Conservation (phyloP, 1,140 invertebrate species). For the Magallana angulata region DNA sequence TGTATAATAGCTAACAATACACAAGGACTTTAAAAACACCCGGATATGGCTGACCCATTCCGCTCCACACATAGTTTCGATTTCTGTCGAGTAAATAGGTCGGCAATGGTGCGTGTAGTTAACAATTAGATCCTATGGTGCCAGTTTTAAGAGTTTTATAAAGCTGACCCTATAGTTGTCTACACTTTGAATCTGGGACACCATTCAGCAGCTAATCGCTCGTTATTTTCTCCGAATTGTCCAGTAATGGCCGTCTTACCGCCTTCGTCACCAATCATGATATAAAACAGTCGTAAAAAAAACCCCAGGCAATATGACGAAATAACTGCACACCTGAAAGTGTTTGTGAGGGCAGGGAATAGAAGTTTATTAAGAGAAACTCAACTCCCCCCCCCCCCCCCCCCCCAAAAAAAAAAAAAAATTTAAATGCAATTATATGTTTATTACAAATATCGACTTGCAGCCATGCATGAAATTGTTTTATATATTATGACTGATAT, state of each 20-base stretch:
- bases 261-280: not conserved
- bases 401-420: too few species aligned
- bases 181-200: not conserved
- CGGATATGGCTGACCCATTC: not conserved
- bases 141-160: not conserved
- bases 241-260: not conserved
- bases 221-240: not conserved
- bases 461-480: too few species aligned
- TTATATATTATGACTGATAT: too few species aligned
- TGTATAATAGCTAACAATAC: constrained; percentile 16
- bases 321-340: not conserved
- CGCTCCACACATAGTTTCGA: not conserved
- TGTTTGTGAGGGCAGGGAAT: not conserved
- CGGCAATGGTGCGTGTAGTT: not conserved
- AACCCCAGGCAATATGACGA: not conserved
- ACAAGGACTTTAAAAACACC: not conserved
- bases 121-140: not conserved
- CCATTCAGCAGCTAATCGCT: not conserved
- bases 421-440: too few species aligned
- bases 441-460: too few species aligned
- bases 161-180: not conserved
- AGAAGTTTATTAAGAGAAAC: too few species aligned
- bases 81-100: not conserved
- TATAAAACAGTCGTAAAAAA: not conserved
- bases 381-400: too few species aligned